Conservation (phyloP, 2,888 invertebrate species). For the Magallana nippona region DNA sequence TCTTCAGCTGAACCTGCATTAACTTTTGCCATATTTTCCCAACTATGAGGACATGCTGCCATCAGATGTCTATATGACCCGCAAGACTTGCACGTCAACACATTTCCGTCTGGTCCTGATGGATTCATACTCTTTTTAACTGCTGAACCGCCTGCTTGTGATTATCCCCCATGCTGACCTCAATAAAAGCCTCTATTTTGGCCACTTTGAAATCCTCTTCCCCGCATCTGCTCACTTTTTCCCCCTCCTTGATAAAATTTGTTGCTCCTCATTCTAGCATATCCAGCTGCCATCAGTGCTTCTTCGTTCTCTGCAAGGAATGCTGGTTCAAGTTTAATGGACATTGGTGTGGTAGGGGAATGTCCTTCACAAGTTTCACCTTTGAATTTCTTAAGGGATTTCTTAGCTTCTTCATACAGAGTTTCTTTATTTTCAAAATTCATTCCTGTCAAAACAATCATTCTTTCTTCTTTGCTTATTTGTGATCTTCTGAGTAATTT, state of each 20-base stretch:
- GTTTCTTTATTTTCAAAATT: background rate
- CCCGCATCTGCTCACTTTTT: too few relatives aligned
- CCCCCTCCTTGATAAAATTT: too few relatives aligned
- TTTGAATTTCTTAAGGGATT: slow-evolving; percentile 3
- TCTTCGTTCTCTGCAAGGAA: slow-evolving; percentile 49
- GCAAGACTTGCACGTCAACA: slow-evolving; percentile 47
- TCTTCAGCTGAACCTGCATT: slow-evolving; percentile 42
- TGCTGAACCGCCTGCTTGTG: too few relatives aligned
- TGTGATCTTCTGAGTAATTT: slow-evolving; percentile 33
- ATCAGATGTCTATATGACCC: slow-evolving; percentile 51
- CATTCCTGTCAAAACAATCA: too few relatives aligned
- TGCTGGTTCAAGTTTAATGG: slow-evolving; percentile 46
- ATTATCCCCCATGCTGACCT: too few relatives aligned
- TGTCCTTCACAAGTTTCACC: too few relatives aligned
- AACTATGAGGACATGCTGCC: slow-evolving; percentile 52
- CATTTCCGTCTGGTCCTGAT: slow-evolving; percentile 45
- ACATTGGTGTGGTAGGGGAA: too few relatives aligned
- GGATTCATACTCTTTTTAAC: slow-evolving; percentile 42
- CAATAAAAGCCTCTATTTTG: too few relatives aligned
- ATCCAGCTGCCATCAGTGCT: slow-evolving; percentile 47
- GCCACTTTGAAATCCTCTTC: too few relatives aligned
- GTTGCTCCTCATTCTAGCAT: slow-evolving; percentile 22
- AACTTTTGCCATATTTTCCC: slow-evolving; percentile 51
- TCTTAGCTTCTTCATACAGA: slow-evolving; percentile 42
- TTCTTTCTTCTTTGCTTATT: too few relatives aligned